Evolutionary conservation across 2,797 vertebrate genomes (phyloP).

Genomic region (Pseudotriccus pelzelni): DNA sequence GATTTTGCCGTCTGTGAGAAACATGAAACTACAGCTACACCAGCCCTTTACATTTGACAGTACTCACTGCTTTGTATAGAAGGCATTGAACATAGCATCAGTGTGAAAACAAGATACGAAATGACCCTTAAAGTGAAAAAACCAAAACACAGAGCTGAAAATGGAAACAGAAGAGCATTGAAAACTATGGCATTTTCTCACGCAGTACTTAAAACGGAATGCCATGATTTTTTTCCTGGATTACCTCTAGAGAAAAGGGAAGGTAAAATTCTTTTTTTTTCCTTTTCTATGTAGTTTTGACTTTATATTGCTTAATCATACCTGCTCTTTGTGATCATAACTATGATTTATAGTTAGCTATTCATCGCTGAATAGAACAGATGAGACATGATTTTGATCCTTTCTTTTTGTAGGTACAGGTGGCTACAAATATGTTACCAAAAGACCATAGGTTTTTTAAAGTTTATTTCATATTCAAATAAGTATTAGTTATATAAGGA

Average conservation of each 20-base stretch:
- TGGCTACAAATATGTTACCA: background rate
- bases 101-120: background rate
- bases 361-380: background rate
- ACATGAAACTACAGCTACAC: background rate
- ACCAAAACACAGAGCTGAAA: background rate
- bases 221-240: background rate
- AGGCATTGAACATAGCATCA: accelerated
- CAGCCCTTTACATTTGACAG: background rate
- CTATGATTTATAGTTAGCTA: background rate
- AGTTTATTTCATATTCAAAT: background rate
- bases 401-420: background rate
- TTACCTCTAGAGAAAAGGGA: background rate
- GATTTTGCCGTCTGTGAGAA: constrained; percentile 7
- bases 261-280: background rate
- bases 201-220: background rate
- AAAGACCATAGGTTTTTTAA: background rate
- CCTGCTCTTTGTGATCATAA: background rate
- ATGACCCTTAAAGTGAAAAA: background rate
- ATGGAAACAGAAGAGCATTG: background rate
- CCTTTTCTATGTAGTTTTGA: background rate
- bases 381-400: background rate
- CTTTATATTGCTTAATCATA: background rate
- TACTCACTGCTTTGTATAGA: background rate
- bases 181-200: background rate
- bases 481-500: background rate